phyloP scores from a whole-genome alignment of 2,888 invertebrate genomes.

The Torymus tubicola region DNA sequence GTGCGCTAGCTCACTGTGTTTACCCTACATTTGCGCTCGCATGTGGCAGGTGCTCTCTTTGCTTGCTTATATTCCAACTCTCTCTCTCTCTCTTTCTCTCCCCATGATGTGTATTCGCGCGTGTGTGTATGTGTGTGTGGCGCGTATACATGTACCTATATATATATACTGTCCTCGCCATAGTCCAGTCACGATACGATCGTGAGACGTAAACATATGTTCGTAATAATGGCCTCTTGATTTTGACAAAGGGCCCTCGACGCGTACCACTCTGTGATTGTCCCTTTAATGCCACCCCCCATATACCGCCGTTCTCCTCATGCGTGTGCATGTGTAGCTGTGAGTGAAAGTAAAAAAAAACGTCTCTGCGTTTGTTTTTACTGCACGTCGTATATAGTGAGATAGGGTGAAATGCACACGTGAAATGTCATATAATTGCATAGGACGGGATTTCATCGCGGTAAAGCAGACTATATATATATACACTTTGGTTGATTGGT shows the following conservation, averaged over 20 bases:
- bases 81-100: no score
- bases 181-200: constrained; percentile 69
- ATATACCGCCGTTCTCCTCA: background rate
- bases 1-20: constrained; percentile 56
- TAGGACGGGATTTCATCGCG: no score
- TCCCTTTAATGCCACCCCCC: constrained; percentile 60
- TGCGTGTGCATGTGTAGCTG: no score
- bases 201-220: constrained; percentile 73
- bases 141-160: background rate
- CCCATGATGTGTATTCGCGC: constrained; percentile 37
- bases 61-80: constrained; percentile 27
- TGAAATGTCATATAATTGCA: no score
- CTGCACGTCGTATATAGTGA: no score
- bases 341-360: no score
- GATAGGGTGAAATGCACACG: no score
- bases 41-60: constrained; percentile 58
- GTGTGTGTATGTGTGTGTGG: constrained; percentile 37
- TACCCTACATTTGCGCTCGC: constrained; percentile 58
- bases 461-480: no score
- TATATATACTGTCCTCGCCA: no score
- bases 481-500: no score
- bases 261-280: constrained; percentile 68
- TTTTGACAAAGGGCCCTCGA: constrained; percentile 71
- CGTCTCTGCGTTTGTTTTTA: no score
- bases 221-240: constrained; percentile 75